Conservation (phyloP, 2,888 invertebrate genomes). For the Eupithecia insigniata region DNA sequence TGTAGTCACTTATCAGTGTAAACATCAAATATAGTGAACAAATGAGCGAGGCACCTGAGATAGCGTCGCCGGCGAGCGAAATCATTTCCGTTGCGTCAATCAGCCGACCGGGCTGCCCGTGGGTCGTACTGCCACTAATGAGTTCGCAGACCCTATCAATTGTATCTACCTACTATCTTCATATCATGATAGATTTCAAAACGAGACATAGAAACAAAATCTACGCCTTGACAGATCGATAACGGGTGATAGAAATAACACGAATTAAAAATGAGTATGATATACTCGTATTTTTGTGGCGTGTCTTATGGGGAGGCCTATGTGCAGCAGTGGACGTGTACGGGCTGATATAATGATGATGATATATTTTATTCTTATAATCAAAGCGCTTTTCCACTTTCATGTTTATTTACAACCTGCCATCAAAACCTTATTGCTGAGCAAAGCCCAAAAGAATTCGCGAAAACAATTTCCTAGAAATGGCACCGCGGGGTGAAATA, state of each 20-base stretch:
- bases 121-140: constrained; percentile 73
- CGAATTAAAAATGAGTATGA: too few species aligned
- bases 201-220: neutral
- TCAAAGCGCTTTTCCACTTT: constrained; percentile 13
- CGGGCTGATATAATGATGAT: too few species aligned
- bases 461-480: constrained; percentile 78
- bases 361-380: too few species aligned
- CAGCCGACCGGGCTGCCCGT: constrained; percentile 67
- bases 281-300: too few species aligned
- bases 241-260: too few species aligned
- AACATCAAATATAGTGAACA: constrained; percentile 72
- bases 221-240: too few species aligned
- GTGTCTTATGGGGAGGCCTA: too few species aligned
- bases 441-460: constrained; percentile 65
- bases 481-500: constrained; percentile 79
- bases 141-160: constrained; percentile 66
- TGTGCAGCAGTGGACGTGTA: too few species aligned
- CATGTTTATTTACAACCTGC: constrained; percentile 43
- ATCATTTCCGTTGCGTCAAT: constrained; percentile 83
- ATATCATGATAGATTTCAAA: neutral
- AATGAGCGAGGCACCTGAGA: constrained; percentile 71
- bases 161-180: constrained; percentile 46
- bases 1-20: constrained; percentile 52
- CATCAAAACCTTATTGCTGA: constrained; percentile 59
- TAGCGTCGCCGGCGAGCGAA: constrained; percentile 69